Evolutionary conservation across 2,888 invertebrate genomes (phyloP).

Genomic region (Drosophila gaucha): DNA sequence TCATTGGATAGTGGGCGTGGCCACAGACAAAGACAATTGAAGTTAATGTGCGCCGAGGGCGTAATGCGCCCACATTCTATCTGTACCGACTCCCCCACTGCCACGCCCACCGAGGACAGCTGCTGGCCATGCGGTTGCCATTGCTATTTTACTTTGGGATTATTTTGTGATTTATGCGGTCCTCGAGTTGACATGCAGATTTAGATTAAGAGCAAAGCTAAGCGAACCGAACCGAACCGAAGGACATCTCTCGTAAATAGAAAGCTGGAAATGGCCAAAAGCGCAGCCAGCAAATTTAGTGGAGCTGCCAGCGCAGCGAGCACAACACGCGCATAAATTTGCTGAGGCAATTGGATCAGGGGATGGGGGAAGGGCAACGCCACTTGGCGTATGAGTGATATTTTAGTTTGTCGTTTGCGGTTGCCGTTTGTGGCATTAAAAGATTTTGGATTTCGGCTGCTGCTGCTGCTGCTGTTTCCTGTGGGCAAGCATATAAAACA

Average conservation of each 20-base stretch:
- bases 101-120: conserved; percentile 45
- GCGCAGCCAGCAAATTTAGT: conserved; percentile 47
- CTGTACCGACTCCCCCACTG: neutral
- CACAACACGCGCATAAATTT: conserved; percentile 66
- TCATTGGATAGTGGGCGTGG: conserved; percentile 37
- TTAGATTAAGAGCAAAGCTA: conserved; percentile 77
- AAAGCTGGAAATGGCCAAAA: conserved; percentile 35
- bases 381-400: conserved; percentile 75
- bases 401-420: conserved; percentile 69
- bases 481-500: conserved; percentile 58
- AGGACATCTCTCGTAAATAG: conserved; percentile 31
- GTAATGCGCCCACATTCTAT: conserved; percentile 46
- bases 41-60: conserved; percentile 44
- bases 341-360: conserved; percentile 4
- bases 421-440: conserved; percentile 71
- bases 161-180: conserved; percentile 84
- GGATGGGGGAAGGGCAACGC: neutral
- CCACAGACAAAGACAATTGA: conserved; percentile 55
- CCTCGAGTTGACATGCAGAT: conserved; percentile 83
- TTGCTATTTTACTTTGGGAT: conserved; percentile 82
- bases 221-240: conserved; percentile 22
- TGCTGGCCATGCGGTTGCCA: conserved; percentile 51
- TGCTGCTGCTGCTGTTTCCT: too few relatives aligned
- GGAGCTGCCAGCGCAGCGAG: conserved; percentile 21
- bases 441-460: conserved; percentile 56